Base-by-base conservation (phyloP, 2,113 vertebrate species). In the Orthonyx spaldingii region DNA sequence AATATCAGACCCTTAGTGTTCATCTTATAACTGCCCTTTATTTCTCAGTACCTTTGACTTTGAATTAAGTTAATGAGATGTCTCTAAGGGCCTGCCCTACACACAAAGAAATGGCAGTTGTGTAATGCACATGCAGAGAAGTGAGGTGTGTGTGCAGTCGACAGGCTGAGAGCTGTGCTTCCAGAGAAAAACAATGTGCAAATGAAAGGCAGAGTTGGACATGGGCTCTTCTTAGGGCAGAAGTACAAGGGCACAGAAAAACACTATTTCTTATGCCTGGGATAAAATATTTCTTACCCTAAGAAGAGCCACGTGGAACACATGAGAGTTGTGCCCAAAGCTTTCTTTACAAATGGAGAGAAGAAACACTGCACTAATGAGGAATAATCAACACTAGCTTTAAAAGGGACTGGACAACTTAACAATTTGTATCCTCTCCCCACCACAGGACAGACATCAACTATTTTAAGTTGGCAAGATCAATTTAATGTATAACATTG, bases 51-150 rank as follows among this genome's bases (percentile, higher is more conserved):
- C 46, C 75, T 92, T 83, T 93, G 68, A 66, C 55, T 50, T 55
- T 90, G 82, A 94, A 84, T 52, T 89, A 50, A 88, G 37, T 74
- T 97, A 87, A 66, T 85, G 53, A 82, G 82, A 77, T 44, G n/a
- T 83, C 92, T 74, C 23, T 49, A 83, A 93, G 94, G 93, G 87
- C 83, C 91, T 84, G 64, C 37, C 35, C 78, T 93, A 41, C 76
- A 86, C 81, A 82, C 52, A 80, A 71, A 94, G 89, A 83, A 96
- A 97, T 93, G 87, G 60, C 75, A 85, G 70, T 88, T 97, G 90
- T 89, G 96, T 77, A 93, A 96, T 96, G 97, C 93, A 97, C 98
- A 98, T 98, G 98, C 98, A 98, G 72, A 97, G 91, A 92, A 66
- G 79, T 2, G 50, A 89, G 87, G 84, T 84, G 70, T 87, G 72